These are phyloP conservation scores for Paramuricea clavata DNA, from an alignment of 92 coral and sea anemone genomes.

Conservation along the genomic window DNA sequence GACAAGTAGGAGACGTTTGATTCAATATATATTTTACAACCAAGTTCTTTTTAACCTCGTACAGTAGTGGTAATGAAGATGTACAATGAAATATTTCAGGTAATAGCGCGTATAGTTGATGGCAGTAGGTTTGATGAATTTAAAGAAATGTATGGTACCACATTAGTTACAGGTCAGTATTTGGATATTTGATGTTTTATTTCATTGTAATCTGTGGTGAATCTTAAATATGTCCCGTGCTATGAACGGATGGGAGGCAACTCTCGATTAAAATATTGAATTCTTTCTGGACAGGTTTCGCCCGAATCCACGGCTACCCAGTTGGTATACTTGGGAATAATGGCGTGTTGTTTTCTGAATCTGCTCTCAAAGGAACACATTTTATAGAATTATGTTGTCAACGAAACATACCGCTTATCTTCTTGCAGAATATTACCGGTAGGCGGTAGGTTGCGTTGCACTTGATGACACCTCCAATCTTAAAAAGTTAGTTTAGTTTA, in stretches of 20 bases:
- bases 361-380: constrained; percentile 95
- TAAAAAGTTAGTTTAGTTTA: not conserved
- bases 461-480: no score
- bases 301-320: constrained; percentile 95
- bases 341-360: constrained; percentile 95
- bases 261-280: not conserved
- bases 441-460: constrained; percentile 59
- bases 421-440: constrained; percentile 96
- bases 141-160: constrained; percentile 95
- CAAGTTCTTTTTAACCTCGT: not conserved
- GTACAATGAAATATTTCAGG: constrained; percentile 60
- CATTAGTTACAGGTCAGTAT: constrained; percentile 86
- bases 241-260: no score
- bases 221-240: no score
- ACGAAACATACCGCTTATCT: constrained; percentile 88
- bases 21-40: not conserved
- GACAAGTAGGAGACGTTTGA: constrained; percentile 81
- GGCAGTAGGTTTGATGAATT: constrained; percentile 98
- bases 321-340: constrained; percentile 97
- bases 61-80: no score
- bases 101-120: constrained; percentile 93
- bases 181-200: no score
- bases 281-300: constrained; percentile 77
- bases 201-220: no score
- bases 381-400: constrained; percentile 97